Conservation (phyloP, 2,888 invertebrate species). For the Cheilosia pagana region DNA sequence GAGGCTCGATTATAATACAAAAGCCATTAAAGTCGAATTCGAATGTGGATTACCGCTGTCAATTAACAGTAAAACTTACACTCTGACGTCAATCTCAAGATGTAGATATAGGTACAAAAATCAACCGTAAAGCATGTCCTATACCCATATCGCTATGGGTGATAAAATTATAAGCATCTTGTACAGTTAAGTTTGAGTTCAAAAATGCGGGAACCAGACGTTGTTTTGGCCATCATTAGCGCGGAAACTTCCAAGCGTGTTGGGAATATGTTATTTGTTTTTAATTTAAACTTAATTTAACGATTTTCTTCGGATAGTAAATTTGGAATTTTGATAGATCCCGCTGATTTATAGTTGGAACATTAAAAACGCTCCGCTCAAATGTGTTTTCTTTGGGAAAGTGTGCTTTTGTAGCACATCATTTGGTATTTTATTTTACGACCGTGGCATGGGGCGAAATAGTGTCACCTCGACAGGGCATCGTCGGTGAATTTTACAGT, state of each 20-base stretch:
- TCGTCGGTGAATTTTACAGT: no score
- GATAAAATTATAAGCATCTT: slow-evolving; percentile 31
- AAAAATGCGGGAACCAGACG: slow-evolving; percentile 23
- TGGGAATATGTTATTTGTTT: slow-evolving; percentile 1
- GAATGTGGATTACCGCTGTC: not conserved
- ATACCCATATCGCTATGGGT: slow-evolving; percentile 20
- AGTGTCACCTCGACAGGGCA: not conserved
- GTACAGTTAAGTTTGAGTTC: slow-evolving; percentile 14
- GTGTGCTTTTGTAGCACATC: no score
- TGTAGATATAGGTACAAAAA: slow-evolving; percentile 7
- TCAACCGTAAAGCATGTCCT: slow-evolving; percentile 32
- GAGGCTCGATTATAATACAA: slow-evolving; percentile 1
- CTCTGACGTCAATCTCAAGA: slow-evolving; percentile 10
- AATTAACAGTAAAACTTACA: slow-evolving; percentile 24
- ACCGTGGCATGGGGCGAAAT: not conserved
- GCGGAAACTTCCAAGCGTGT: slow-evolving; percentile 3
- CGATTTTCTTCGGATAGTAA: slow-evolving; percentile 17
- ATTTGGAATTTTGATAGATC: slow-evolving; percentile 21
- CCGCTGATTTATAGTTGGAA: slow-evolving; percentile 3
- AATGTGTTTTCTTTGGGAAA: not conserved
- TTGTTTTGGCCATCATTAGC: slow-evolving; percentile 6
- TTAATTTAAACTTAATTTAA: slow-evolving; percentile 9
- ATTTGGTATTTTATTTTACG: no score
- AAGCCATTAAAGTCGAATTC: slow-evolving; percentile 5
- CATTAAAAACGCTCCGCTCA: not conserved